phyloP scores from a whole-genome alignment of 2,797 vertebrate species.

The Chloroceryle amazona region DNA sequence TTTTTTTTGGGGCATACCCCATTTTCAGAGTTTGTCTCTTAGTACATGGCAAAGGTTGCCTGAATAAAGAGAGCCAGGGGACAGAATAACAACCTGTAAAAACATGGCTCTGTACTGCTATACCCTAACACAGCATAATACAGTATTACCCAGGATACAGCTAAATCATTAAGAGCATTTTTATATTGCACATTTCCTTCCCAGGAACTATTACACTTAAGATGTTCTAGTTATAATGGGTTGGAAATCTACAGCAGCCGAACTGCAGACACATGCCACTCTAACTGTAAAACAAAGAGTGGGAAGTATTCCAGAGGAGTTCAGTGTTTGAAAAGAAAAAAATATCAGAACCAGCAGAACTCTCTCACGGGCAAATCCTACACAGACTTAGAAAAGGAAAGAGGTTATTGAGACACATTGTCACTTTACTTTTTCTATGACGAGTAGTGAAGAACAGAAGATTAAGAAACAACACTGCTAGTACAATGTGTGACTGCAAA shows the following conservation, averaged over 20 bases:
- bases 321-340: constrained; percentile 15
- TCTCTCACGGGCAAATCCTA: not conserved
- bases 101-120: not conserved
- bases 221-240: not conserved
- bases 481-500: not conserved
- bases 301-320: not conserved
- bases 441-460: not conserved
- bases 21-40: not conserved
- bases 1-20: not conserved
- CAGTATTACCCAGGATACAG: not conserved
- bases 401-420: not conserved
- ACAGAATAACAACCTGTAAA: not conserved
- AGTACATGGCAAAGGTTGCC: not conserved
- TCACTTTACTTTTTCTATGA: not conserved
- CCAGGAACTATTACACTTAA: not conserved
- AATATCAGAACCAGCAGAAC: not conserved
- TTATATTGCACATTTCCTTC: not conserved
- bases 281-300: not conserved
- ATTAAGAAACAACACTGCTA: not conserved
- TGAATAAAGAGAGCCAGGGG: not conserved
- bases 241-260: not conserved
- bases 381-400: not conserved
- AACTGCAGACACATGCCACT: not conserved
- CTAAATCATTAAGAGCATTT: constrained; percentile 5
- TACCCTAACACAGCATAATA: not conserved